A percentile compares a stretch with the other conserved stretches of the same genome.
Conservation (phyloP, 2,888 invertebrate genomes). For the Xestia c-nigrum region DNA sequence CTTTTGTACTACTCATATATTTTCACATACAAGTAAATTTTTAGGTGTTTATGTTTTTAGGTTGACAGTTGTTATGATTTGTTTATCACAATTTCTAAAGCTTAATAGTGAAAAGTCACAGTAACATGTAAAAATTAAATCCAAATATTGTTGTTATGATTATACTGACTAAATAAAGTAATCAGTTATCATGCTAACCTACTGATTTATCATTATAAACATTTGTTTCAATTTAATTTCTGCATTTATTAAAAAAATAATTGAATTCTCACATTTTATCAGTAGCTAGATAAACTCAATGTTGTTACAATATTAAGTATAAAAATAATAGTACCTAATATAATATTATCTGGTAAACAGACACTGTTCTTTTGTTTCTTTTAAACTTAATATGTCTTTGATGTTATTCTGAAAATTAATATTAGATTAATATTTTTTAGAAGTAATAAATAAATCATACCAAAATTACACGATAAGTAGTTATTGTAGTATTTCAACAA, state of each 20-base stretch:
- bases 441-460: background rate
- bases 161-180: background rate
- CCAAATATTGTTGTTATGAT: background rate
- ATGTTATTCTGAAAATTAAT: background rate
- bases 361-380: background rate
- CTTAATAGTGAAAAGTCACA: background rate
- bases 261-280: background rate
- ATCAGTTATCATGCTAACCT: background rate
- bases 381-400: background rate
- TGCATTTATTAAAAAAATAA: too few species aligned
- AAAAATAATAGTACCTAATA: background rate
- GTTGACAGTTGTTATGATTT: constrained; percentile 43
- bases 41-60: constrained; percentile 34
- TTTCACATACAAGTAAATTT: background rate
- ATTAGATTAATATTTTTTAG: too few species aligned
- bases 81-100: constrained; percentile 30
- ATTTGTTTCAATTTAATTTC: too few species aligned
- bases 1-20: background rate
- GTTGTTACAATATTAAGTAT: background rate
- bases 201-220: background rate
- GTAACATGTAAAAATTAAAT: background rate
- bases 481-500: background rate
- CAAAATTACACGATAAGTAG: background rate
- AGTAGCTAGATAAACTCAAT: background rate
- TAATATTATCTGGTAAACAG: background rate